phyloP scores from a whole-genome alignment of 2,113 vertebrate species.

The Mungos mungo region DNA sequence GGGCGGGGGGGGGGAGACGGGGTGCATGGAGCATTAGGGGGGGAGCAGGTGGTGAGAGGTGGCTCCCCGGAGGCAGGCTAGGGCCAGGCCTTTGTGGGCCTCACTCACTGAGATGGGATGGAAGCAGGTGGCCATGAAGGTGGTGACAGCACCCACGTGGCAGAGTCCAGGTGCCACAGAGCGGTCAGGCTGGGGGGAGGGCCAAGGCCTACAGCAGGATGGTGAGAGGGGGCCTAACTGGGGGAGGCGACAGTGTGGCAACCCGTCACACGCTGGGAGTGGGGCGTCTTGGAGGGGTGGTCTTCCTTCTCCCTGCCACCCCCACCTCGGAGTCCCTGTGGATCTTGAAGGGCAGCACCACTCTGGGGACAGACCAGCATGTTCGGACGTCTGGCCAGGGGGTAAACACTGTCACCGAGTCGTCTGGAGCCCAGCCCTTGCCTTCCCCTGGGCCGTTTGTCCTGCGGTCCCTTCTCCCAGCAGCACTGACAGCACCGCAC shows the following conservation, averaged over 20 bases:
- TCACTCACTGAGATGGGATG: neutral
- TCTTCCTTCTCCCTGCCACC: neutral
- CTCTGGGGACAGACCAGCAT: neutral
- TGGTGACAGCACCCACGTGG: neutral
- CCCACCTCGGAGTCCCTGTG: neutral
- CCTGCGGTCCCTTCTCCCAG: neutral
- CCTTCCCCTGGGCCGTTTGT: neutral
- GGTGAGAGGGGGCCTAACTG: neutral
- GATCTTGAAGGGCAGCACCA: too few species aligned
- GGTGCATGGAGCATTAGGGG: accelerated
- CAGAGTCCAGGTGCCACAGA: neutral
- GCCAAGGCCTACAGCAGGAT: neutral
- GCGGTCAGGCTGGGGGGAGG: neutral
- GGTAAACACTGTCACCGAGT: neutral
- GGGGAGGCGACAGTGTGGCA: accelerated
- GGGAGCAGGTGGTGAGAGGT: neutral
- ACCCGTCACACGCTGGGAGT: accelerated
- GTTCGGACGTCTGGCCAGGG: neutral
- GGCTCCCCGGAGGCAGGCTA: neutral
- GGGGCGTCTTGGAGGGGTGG: neutral
- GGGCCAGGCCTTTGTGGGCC: neutral
- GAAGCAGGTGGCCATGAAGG: neutral
- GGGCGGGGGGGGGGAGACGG: too few species aligned
- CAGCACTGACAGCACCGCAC: neutral
- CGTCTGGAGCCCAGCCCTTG: neutral